phyloP scores from a whole-genome alignment of 2,888 invertebrate species.

The Apodemia mormo region DNA sequence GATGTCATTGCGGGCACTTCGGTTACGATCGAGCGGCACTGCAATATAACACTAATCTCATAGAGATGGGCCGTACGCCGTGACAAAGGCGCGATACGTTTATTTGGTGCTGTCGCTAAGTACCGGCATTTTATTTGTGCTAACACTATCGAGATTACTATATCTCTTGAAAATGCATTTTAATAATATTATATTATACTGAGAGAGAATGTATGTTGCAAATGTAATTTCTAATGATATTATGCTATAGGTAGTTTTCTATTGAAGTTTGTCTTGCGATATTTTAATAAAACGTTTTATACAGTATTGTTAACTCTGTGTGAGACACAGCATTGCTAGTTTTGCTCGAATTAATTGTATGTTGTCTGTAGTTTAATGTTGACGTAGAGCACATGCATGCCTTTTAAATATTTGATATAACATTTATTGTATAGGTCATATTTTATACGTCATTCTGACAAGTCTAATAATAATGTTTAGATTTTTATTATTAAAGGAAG shows the following conservation, averaged over 20 bases:
- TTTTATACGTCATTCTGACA: no score
- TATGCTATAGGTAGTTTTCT: slow-evolving; percentile 4
- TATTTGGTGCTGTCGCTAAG: not conserved
- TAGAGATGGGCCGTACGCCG: no score
- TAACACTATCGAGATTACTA: not conserved
- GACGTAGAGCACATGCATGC: not conserved
- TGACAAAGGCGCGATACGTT: no score
- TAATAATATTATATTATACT: not conserved
- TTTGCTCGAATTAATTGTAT: slow-evolving; percentile 17
- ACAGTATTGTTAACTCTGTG: slow-evolving; percentile 12
- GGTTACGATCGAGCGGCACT: no score
- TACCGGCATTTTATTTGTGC: not conserved
- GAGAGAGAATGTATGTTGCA: not conserved
- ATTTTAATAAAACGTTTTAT: slow-evolving; percentile 11
- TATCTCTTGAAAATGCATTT: not conserved
- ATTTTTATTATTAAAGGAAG: not conserved
- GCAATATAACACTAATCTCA: not conserved
- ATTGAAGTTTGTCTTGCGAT: slow-evolving; percentile 15
- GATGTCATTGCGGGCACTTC: slow-evolving; percentile 26
- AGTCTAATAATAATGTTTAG: not conserved
- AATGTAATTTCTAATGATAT: not conserved
- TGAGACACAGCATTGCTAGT: slow-evolving; percentile 7
- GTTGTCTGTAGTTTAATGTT: slow-evolving; percentile 5
- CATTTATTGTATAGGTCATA: not conserved
- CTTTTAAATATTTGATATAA: not conserved